A percentile compares a stretch with the other conserved stretches of the same genome.
phyloP scores from a whole-genome alignment of 1,140 invertebrate species.

The Heliothis subflexa region DNA sequence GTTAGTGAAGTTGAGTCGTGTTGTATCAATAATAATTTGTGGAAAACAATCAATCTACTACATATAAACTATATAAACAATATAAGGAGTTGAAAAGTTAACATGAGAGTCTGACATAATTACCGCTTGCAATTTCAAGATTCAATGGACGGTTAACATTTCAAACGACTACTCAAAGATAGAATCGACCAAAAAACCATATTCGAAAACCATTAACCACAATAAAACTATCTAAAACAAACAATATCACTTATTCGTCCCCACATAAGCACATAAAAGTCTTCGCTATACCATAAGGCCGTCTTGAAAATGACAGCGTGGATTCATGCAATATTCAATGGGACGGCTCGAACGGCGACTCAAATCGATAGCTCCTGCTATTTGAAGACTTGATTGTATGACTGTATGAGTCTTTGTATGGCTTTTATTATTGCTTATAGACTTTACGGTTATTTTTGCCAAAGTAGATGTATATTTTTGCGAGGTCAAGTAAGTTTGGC shows the following conservation, averaged over 20 bases:
- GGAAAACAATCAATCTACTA: too few relatives aligned
- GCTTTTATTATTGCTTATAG: neutral
- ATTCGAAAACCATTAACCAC: neutral
- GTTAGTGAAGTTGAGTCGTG: too few relatives aligned
- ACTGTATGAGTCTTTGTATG: neutral
- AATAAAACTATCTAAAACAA: neutral
- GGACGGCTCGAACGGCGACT: constrained; percentile 7
- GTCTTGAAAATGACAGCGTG: constrained; percentile 28
- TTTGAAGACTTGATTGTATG: constrained; percentile 27
- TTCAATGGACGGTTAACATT: too few relatives aligned
- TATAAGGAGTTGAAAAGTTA: too few relatives aligned
- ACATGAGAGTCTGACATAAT: too few relatives aligned
- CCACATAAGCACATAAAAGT: constrained; percentile 22
- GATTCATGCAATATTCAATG: constrained; percentile 41
- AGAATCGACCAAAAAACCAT: neutral
- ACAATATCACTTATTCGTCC: constrained; percentile 4
- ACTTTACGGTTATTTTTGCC: neutral
- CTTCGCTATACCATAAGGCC: neutral
- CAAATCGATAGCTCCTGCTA: constrained; percentile 22
- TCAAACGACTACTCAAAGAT: too few relatives aligned
- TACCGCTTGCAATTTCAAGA: too few relatives aligned
- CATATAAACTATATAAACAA: too few relatives aligned
- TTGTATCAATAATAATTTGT: too few relatives aligned
- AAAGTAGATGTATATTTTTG: neutral
- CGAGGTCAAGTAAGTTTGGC: too few relatives aligned